A percentile compares a stretch with the other conserved stretches of the same genome.
Conservation (phyloP, 2,888 invertebrate genomes). For the Anaspis maculata region DNA sequence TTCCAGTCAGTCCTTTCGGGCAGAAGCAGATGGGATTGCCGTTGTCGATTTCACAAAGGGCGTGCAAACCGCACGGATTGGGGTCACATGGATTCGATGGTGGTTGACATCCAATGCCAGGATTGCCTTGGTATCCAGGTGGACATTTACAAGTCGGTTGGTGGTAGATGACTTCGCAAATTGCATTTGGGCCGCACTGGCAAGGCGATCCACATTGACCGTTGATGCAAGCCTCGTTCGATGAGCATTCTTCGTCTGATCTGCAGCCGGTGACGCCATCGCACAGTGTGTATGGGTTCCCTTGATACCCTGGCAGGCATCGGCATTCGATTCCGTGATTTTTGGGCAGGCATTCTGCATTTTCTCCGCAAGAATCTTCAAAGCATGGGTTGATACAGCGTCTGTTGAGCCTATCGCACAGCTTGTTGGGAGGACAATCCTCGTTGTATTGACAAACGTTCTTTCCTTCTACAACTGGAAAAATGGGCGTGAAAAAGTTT, state of each 20-base stretch:
- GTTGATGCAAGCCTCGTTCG: conserved; percentile 69
- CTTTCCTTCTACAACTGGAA: conserved; percentile 35
- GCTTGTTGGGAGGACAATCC: conserved; percentile 78
- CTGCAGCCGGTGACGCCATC: conserved; percentile 62
- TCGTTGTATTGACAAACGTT: conserved; percentile 82
- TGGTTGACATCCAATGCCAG: conserved; percentile 59
- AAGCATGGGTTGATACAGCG: conserved; percentile 76
- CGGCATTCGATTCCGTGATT: conserved; percentile 71
- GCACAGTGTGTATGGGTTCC: conserved; percentile 72
- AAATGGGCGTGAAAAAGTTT: too few relatives aligned
- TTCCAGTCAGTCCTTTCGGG: conserved; percentile 82
- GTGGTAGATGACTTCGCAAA: conserved; percentile 75
- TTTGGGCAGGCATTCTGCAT: conserved; percentile 68
- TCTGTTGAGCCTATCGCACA: conserved; percentile 77
- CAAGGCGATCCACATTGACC: conserved; percentile 70
- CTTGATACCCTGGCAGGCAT: conserved; percentile 64
- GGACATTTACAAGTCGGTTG: conserved; percentile 74
- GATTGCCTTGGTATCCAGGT: conserved; percentile 73
- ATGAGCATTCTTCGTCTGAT: conserved; percentile 61
- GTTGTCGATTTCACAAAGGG: conserved; percentile 74
- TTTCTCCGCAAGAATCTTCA: conserved; percentile 72
- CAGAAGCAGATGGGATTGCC: conserved; percentile 85
- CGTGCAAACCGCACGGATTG: conserved; percentile 81
- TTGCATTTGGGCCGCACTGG: conserved; percentile 69
- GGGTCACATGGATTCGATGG: conserved; percentile 74